phyloP scores from a whole-genome alignment of 2,797 vertebrate species.

The Moxostoma hubbsi region DNA sequence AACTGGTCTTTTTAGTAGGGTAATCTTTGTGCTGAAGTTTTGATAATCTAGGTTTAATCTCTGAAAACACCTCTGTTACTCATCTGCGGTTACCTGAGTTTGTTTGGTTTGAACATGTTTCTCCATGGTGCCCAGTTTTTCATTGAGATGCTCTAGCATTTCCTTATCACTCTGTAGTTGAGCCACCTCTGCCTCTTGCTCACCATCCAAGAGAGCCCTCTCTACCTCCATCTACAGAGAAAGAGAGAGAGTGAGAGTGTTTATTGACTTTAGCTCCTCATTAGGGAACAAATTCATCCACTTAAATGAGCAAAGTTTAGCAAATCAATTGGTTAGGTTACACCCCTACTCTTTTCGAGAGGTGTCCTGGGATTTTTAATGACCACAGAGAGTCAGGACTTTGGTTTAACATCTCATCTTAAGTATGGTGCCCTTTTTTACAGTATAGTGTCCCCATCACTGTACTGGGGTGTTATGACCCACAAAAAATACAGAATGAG shows the following conservation, averaged over 20 bases:
- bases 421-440: too few species aligned
- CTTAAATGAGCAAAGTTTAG: neutral
- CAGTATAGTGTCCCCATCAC: too few species aligned
- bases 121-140: constrained; percentile 84
- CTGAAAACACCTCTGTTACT: neutral
- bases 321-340: neutral
- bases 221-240: constrained; percentile 89
- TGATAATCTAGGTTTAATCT: neutral
- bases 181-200: constrained; percentile 89
- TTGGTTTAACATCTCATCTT: too few species aligned
- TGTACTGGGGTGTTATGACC: too few species aligned
- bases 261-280: neutral
- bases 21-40: too few species aligned
- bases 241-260: neutral
- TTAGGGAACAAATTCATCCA: neutral
- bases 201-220: constrained; percentile 91
- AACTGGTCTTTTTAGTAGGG: too few species aligned
- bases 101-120: constrained; percentile 81
- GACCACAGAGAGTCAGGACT: too few species aligned
- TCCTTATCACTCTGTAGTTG: constrained; percentile 92
- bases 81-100: constrained; percentile 80
- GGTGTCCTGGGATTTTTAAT: too few species aligned
- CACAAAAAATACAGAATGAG: too few species aligned
- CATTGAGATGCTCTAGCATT: constrained; percentile 88
- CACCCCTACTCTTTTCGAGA: too few species aligned